Percentiles rank a stretch among this genome's conserved stretches.
phyloP scores from a whole-genome alignment of 1,140 invertebrate species.

The Hyles euphorbiae region DNA sequence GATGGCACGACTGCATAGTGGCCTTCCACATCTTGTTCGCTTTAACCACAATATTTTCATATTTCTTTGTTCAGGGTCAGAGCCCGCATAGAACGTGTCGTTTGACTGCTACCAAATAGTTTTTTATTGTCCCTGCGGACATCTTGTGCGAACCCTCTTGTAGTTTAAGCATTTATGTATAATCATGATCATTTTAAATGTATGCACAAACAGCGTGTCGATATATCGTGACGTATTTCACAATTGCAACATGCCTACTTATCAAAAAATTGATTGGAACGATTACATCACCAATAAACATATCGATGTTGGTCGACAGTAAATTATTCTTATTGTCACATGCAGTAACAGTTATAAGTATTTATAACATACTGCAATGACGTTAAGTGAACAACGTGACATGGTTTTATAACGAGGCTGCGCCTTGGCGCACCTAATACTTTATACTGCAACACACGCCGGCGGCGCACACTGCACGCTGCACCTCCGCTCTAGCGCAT shows the following conservation, averaged over 20 bases:
- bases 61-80: slow-evolving; percentile 30
- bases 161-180: no score
- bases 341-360: no score
- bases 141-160: no score
- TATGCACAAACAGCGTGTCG: no score
- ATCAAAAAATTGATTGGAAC: no score
- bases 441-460: no score
- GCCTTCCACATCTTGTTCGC: slow-evolving; percentile 20
- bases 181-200: no score
- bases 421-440: slow-evolving; percentile 8
- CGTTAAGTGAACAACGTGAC: slow-evolving; percentile 12
- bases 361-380: slow-evolving; percentile 3
- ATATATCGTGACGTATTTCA: no score
- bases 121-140: slow-evolving; percentile 32
- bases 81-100: slow-evolving; percentile 43
- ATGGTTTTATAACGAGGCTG: slow-evolving; percentile 17
- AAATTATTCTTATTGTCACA: no score
- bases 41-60: slow-evolving; percentile 48
- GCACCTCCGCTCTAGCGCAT: slow-evolving; percentile 8
- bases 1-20: slow-evolving; percentile 7
- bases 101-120: slow-evolving; percentile 33
- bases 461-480: background rate
- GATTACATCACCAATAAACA: no score
- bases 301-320: no score
- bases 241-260: no score